These are phyloP conservation scores for Scotopteryx bipunctaria DNA, from an alignment of 2,888 invertebrate genomes.

Conservation along the genomic window DNA sequence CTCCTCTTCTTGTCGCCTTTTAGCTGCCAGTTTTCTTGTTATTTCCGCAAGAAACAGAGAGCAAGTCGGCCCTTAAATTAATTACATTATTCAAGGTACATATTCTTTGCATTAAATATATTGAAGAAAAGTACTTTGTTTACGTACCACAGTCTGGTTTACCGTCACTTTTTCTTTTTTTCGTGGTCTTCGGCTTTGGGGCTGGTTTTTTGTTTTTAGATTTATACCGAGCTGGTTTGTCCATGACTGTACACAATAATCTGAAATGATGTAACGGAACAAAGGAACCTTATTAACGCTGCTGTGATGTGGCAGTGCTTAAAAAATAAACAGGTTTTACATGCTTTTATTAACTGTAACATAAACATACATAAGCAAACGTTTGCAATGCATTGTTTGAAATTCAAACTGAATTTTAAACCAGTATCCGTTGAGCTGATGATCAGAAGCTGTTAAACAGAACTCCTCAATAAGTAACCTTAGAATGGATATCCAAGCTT, in stretches of 20 bases:
- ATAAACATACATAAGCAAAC: too few relatives aligned
- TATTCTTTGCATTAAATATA: background rate
- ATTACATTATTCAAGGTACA: constrained; percentile 5
- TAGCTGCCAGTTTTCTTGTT: constrained; percentile 61
- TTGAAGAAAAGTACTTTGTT: constrained; percentile 3
- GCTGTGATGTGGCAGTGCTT: too few relatives aligned
- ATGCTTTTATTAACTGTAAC: too few relatives aligned
- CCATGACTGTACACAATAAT: constrained; percentile 54
- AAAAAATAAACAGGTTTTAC: too few relatives aligned
- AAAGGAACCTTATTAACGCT: too few relatives aligned
- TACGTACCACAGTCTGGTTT: constrained; percentile 51
- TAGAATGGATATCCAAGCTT: too few relatives aligned
- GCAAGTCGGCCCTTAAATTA: constrained; percentile 63
- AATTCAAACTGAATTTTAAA: too few relatives aligned
- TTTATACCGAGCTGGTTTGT: constrained; percentile 59
- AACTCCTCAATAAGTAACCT: too few relatives aligned
- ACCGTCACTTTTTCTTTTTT: constrained; percentile 71
- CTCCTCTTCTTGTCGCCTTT: constrained; percentile 59
- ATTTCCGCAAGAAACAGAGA: constrained; percentile 73
- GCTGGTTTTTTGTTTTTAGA: constrained; percentile 63
- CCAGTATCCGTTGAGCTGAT: too few relatives aligned
- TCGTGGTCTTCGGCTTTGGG: constrained; percentile 59
- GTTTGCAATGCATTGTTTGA: too few relatives aligned
- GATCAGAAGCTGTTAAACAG: too few relatives aligned
- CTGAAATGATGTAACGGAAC: constrained; percentile 1